These are phyloP conservation scores for Phallusia fumigata DNA, from an alignment of 23 tunicate species.

Conservation along the genomic window DNA sequence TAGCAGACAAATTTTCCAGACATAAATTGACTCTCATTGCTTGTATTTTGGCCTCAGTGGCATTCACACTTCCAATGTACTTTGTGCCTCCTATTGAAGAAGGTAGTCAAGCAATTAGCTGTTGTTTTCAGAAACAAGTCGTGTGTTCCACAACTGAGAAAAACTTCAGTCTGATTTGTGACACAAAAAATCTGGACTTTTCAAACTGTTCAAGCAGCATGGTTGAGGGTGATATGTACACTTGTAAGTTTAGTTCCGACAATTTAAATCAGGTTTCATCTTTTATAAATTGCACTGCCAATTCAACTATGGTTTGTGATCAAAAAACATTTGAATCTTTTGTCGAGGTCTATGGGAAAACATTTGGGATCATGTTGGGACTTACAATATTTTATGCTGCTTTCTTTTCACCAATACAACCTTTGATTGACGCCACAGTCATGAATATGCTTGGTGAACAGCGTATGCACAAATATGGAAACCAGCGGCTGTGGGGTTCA, in stretches of 20 bases:
- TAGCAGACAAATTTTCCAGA: constrained; percentile 40
- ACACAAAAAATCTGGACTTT: not conserved
- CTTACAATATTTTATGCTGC: constrained; percentile 54
- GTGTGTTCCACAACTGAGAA: not conserved
- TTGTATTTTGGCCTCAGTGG: constrained; percentile 48
- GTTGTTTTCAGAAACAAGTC: not conserved
- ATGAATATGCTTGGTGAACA: constrained; percentile 55
- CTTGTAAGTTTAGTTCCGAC: not conserved
- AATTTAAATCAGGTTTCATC: not conserved
- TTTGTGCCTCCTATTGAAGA: constrained; percentile 12
- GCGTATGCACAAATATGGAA: constrained; percentile 46
- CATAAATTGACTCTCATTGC: constrained; percentile 48
- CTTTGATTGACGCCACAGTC: constrained; percentile 73
- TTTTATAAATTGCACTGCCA: not conserved
- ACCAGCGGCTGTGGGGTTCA: constrained; percentile 81
- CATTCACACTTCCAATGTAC: constrained; percentile 62
- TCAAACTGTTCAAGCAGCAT: not conserved
- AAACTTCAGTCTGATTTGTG: not conserved
- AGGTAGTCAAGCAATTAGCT: not conserved
- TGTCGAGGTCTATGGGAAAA: constrained; percentile 35
- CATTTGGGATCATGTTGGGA: constrained; percentile 47
- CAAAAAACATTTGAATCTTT: not conserved
- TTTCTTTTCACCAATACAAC: constrained; percentile 41
- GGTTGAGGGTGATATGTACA: not conserved
- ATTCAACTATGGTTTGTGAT: not conserved